Conservation (phyloP, 37 sponge, comb jelly and placozoan species). For the Aphrocallistes beatrix region DNA sequence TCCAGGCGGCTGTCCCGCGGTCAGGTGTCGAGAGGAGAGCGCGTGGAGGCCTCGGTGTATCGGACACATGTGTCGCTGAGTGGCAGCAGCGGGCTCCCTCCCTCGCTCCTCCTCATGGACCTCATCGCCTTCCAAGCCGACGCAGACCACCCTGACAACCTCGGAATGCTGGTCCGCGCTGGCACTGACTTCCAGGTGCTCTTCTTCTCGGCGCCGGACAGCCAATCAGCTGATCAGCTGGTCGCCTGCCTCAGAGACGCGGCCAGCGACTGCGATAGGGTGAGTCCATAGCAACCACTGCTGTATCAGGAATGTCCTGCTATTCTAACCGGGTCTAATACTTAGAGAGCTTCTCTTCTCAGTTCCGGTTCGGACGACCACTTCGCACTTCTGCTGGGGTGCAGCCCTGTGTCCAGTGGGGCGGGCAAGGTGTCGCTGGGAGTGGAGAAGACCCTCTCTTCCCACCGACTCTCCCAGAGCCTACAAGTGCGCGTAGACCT, state of each 20-base stretch:
- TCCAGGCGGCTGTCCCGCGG: no score
- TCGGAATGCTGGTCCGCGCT: background rate
- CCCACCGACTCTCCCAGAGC: background rate
- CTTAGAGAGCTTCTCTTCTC: background rate
- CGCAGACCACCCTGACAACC: background rate
- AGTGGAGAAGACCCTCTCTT: background rate
- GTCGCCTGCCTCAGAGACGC: background rate
- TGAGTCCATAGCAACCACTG: no score
- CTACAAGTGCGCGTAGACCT: background rate
- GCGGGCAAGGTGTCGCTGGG: background rate
- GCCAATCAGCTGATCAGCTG: background rate
- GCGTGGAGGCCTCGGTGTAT: background rate
- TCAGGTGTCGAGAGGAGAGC: no score
- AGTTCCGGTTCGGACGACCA: background rate
- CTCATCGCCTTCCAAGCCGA: background rate
- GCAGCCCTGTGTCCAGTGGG: background rate
- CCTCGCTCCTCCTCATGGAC: background rate
- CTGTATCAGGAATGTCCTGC: no score
- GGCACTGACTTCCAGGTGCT: background rate
- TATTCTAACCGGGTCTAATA: background rate
- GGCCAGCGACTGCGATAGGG: background rate
- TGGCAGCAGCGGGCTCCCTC: background rate
- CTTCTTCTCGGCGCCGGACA: background rate
- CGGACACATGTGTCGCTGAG: background rate
- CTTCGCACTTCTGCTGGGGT: conserved; percentile 6